Percentiles rank a stretch among this genome's conserved stretches.
These are phyloP conservation scores for Oenanthe oenanthe DNA, from an alignment of 2,113 vertebrate genomes.

Conservation along the genomic window DNA sequence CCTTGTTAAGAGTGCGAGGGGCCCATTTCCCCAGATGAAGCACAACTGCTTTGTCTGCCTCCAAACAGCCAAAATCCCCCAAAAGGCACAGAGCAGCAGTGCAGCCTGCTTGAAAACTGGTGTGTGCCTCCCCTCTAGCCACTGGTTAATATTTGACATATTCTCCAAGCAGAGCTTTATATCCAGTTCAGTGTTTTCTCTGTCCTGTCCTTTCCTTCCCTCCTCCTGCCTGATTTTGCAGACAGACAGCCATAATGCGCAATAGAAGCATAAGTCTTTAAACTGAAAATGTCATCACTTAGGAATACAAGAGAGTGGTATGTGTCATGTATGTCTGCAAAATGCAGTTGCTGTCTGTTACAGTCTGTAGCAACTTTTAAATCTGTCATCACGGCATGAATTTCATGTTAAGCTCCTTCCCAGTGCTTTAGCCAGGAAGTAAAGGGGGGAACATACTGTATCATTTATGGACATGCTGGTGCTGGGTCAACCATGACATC, in stretches of 20 bases:
- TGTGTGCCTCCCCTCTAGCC: conserved; percentile 71
- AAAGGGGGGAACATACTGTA: conserved; percentile 80
- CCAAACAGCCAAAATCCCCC: conserved; percentile 32
- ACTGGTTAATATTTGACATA: conserved; percentile 88
- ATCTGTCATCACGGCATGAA: conserved; percentile 95
- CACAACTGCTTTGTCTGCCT: conserved; percentile 55
- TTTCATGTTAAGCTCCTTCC: conserved; percentile 85
- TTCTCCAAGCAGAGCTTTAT: conserved; percentile 80
- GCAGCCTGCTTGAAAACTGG: conserved; percentile 69
- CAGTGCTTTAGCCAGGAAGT: conserved; percentile 79
- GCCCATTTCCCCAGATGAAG: conserved; percentile 63
- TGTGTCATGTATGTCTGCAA: conserved; percentile 91
- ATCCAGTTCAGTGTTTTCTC: conserved; percentile 83
- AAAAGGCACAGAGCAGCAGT: conserved; percentile 73
- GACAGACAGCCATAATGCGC: conserved; percentile 80
- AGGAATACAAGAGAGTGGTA: conserved; percentile 82
- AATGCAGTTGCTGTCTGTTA: conserved; percentile 90
- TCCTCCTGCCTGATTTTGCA: conserved; percentile 66
- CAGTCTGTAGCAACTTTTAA: conserved; percentile 97
- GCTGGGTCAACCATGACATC: conserved; percentile 84
- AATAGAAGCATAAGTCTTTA: conserved; percentile 87
- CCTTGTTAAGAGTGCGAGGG: conserved; percentile 68
- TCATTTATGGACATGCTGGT: conserved; percentile 82
- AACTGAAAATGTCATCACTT: conserved; percentile 96
- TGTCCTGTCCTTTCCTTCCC: conserved; percentile 53